Evolutionary conservation across 2,113 vertebrate species (phyloP), one percentile per base, ranked within the genome.

Genomic region (Epinephelus cyanopodus): DNA sequence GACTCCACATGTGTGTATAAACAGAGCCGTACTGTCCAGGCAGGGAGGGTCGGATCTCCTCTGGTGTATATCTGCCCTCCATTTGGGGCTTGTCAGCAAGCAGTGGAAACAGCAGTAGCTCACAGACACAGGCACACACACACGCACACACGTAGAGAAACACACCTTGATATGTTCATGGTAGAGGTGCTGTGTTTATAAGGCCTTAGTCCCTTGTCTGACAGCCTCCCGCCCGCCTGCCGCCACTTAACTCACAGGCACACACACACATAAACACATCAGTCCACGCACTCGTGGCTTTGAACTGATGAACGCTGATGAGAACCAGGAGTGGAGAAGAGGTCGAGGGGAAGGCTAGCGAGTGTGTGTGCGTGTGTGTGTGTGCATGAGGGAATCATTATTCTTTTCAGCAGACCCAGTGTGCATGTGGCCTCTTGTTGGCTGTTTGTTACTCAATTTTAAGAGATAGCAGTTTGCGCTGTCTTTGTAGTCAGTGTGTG

Each of bases 251-350:
- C 89, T 87, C 90, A 86, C 47, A 85, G 65, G 53, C 56, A 39
- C 82, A 84, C 66, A 78, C 68, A 33, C 66, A 70, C 79, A 90
- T 45, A 91, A 64, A 88, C 89, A 89, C 76, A 90, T 70, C 75
- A 81, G 75, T 89, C 82, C 66, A 64, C 90, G 85, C 89, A 87
- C 72, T 82, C 48, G n/a, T 63, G 69, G 85, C 92, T 94, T 94
- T 94, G 93, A 94, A 94, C 93, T 94, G 91, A 90, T 90, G 87
- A 90, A 88, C 85, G 69, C 89, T 93, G 93, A 94, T 93, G 91
- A 94, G 89, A 94, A 94, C 79, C 94, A 94, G 94, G 81, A 93
- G 91, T 83, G 54, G 84, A 4, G 81, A 80, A 79, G 89, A 82
- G 86, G 88, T 87, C 61, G 71, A 74, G 42, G 21, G 77, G 84